Percentiles rank a stretch among this genome's conserved stretches.
Evolutionary conservation across 2,113 vertebrate genomes (phyloP).

Genomic region (Cyanistes caeruleus): DNA sequence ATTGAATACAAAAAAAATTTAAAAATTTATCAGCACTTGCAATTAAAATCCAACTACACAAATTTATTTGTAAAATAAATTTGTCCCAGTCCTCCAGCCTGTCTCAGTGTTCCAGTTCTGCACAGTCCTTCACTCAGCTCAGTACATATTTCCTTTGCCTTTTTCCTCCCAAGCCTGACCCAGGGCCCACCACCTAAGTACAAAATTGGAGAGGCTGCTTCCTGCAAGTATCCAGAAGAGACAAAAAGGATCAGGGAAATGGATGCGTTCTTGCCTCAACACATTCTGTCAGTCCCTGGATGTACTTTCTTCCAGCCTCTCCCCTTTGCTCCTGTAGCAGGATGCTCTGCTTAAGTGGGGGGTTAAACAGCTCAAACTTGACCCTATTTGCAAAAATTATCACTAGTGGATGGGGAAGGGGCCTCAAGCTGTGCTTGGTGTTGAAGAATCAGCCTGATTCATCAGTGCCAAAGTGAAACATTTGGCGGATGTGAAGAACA

Average conservation of each 20-base stretch:
- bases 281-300: not conserved
- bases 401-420: too few relatives aligned
- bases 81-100: too few relatives aligned
- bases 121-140: not conserved
- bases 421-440: not conserved
- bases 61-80: not conserved
- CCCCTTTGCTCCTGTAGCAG: not conserved
- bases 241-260: not conserved
- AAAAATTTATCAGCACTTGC: not conserved
- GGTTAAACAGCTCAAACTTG: not conserved
- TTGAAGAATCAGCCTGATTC: not conserved
- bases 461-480: not conserved
- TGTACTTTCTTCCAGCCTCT: not conserved
- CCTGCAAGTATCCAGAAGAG: not conserved
- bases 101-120: not conserved
- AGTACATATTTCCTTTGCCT: not conserved
- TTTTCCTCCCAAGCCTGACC: not conserved
- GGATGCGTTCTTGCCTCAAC: not conserved
- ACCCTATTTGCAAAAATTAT: not conserved
- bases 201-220: not conserved
- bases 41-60: not conserved
- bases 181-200: not conserved
- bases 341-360: not conserved
- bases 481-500: not conserved
- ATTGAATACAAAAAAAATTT: not conserved